Base-by-base conservation (phyloP, 2,888 invertebrate species). In the Clitarchus hookeri region DNA sequence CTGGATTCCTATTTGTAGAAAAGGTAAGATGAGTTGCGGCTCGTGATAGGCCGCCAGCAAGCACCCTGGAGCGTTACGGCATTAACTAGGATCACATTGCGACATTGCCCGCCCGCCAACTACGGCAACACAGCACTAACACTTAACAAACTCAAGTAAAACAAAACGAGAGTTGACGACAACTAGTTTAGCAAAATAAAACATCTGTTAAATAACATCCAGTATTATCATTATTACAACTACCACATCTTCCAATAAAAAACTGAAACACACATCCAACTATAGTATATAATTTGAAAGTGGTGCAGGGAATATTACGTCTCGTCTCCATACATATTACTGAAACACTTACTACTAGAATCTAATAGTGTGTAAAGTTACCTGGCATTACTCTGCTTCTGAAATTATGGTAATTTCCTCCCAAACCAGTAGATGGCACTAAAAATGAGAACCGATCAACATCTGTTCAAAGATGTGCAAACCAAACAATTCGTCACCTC, bases 1-100 rank as follows among this genome's bases (percentile, higher is more conserved):
- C 85, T 88, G 88, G 87, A 88, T 88, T 86, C 87, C 88, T 88
- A 88, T 87, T 87, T 89, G 88, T 89, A 89, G 88, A 89, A 89
- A 89, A 89, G 89, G 88, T 89, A 89, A 53, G 65, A 65, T n/a
- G 65, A 65, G 65, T 8, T 9, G n/a, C n/a, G 65, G 65, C 65
- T 65, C 65, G n/a, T 65, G 65, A 23, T 65, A 65, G 65, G 65
- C 65, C 65, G 65, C 65, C 23, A 65, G 65, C 65, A 6, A 65
- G 65, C 65, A 65, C 65, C 19, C 65, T 19, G 65, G 65, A 65
- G 65, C 65, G 65, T 23, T 65, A 65, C 65, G 65, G 65, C 65
- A 86, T 87, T 86, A 85, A 88, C 87, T 88, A 88, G 86, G 85
- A 88, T 88, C 88, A 88, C 88, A 88, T 87, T 85, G 87, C 86